A percentile compares a stretch with the other conserved stretches of the same genome.
Conservation (phyloP, 2,797 vertebrate species). For the Phalanger gymnotis region DNA sequence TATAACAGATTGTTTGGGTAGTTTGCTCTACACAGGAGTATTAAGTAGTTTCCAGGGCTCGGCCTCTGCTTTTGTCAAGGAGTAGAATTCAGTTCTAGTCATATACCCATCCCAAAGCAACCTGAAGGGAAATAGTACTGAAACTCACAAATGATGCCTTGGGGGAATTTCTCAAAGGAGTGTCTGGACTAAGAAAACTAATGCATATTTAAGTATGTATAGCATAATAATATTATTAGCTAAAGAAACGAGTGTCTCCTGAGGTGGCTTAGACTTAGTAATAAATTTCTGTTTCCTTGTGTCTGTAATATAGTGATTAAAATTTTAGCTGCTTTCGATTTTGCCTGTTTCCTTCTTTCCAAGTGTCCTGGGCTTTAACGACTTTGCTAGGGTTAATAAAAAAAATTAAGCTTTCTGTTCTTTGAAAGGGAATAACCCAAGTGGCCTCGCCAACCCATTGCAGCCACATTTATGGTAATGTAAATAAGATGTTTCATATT, state of each 20-base stretch:
- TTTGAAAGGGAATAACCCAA: neutral
- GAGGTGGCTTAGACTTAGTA: neutral
- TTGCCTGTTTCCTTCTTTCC: neutral
- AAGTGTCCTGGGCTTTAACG: neutral
- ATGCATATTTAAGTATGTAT: slow-evolving; percentile 22
- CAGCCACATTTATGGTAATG: neutral
- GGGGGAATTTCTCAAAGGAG: neutral
- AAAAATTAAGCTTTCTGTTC: neutral
- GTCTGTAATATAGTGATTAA: neutral
- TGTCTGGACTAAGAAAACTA: neutral
- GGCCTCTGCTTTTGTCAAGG: slow-evolving; percentile 2
- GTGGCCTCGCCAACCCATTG: neutral
- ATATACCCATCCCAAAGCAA: neutral
- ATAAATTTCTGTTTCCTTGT: neutral
- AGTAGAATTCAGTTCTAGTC: neutral
- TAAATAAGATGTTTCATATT: neutral
- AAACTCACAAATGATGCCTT: slow-evolving; percentile 24
- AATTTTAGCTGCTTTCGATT: neutral
- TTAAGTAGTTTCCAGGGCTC: neutral
- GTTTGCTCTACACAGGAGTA: neutral
- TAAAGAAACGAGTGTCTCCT: neutral
- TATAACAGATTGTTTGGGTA: neutral
- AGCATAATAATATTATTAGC: neutral
- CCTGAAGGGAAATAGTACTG: neutral
- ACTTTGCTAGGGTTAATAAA: neutral